Conservation (phyloP, 1,140 invertebrate species). For the Lepidurus couesii region DNA sequence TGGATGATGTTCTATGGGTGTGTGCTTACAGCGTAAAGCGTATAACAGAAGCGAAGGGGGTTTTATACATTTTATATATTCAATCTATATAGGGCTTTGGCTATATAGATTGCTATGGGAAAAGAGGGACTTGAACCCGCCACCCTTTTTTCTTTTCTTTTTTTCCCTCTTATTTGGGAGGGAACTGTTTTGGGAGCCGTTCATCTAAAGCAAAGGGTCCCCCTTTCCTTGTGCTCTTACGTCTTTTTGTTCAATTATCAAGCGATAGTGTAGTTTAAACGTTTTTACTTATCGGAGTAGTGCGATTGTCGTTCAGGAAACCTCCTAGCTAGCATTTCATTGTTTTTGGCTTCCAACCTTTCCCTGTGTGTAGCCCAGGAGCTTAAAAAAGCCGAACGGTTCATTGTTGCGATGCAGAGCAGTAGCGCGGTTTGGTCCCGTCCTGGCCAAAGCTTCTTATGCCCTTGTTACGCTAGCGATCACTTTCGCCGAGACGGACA, state of each 20-base stretch:
- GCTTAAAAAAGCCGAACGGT: background rate
- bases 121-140: background rate
- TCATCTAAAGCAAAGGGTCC: background rate
- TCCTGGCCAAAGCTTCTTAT: too few species aligned
- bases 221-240: background rate
- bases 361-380: too few species aligned
- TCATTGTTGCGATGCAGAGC: background rate
- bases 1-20: background rate
- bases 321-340: background rate
- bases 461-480: too few species aligned
- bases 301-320: background rate
- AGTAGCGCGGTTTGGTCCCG: background rate
- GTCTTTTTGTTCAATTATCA: constrained; percentile 18
- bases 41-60: background rate
- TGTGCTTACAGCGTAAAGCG: background rate
- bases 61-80: background rate
- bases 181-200: too few species aligned
- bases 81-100: constrained; percentile 14
- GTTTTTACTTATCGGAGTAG: background rate
- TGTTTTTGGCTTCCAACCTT: background rate
- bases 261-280: constrained; percentile 6
- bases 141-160: too few species aligned
- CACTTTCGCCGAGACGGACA: too few species aligned
- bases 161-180: too few species aligned
- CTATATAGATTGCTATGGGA: background rate